phyloP scores from a whole-genome alignment of 2,113 vertebrate species.

The Ophiodon elongatus region DNA sequence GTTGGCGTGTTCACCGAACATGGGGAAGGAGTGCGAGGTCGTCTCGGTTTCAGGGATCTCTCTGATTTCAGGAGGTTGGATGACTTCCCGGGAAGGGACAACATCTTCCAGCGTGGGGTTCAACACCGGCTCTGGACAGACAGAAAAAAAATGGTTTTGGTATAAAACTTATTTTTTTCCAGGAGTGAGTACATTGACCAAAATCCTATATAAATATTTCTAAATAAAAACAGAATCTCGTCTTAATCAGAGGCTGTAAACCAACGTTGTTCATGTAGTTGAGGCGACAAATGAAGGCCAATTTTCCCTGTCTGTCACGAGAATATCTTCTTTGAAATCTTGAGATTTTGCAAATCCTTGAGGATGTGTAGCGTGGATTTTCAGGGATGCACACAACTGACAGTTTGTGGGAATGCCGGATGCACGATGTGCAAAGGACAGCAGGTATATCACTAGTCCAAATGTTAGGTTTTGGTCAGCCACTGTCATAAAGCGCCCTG shows the following conservation, averaged over 20 bases:
- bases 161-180: background rate
- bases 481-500: background rate
- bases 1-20: constrained; percentile 78
- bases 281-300: too few relatives aligned
- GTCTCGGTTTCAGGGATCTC: background rate
- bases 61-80: constrained; percentile 1
- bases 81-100: constrained; percentile 61
- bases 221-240: background rate
- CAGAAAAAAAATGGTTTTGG: background rate
- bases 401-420: background rate
- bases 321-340: background rate
- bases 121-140: constrained; percentile 58
- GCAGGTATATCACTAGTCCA: too few relatives aligned
- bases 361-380: background rate
- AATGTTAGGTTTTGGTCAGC: background rate
- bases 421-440: too few relatives aligned
- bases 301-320: background rate
- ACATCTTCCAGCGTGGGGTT: constrained; percentile 66
- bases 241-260: background rate
- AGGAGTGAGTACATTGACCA: background rate
- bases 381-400: background rate
- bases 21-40: constrained; percentile 30
- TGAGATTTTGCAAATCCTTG: background rate
- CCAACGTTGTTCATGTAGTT: background rate
- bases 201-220: background rate